Base-by-base conservation (phyloP, 1,140 invertebrate species). In the Drosophila pseudoobscura region DNA sequence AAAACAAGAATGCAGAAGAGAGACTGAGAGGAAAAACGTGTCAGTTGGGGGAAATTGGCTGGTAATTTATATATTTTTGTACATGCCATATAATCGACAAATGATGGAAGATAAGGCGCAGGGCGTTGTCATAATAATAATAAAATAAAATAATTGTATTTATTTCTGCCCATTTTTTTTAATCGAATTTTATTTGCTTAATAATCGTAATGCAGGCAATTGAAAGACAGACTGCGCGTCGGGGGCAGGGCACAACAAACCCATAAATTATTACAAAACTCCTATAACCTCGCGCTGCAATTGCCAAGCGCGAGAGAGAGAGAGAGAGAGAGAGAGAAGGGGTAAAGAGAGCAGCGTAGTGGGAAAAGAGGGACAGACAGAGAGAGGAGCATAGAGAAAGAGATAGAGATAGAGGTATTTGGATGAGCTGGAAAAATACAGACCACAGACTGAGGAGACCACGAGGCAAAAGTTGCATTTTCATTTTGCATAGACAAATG, bases 181-280 rank as follows among this genome's bases (percentile, higher is more conserved):
- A 4, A 4, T 39, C 3, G 35, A 13, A 39, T 39, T 39, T 39
- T 3, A 39, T 39, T 39, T 11, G 11, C 11, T 49, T 41, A 6
- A 60, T 56, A 55, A 51, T 52, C 56, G 15, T 50, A 45, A 49
- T 58, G 55, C 68, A 63, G 45, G 62, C 58, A 53, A 54, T 62
- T 57, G 15, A 60, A 56, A 65, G 44, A 68, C 57, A 22, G 45
- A 13, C 35, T 39, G 11, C 11, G 35, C 11, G 35, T 39, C 35
- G 5, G 35, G 11, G 35, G 35, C 24, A 9, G 35, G 35, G 60
- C 77, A 59, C 71, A 64, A 71, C 49, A 75, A 75, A 71, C 72
- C 49, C 60, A 80, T 75, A 52, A 75, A 64, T 49, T 77, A 71
- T 80, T 80, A 59, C 77, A 80, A 80, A 75, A 80, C 53, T 51